phyloP scores from a whole-genome alignment of 2,888 invertebrate species.

The Lasioglossum vierecki region DNA sequence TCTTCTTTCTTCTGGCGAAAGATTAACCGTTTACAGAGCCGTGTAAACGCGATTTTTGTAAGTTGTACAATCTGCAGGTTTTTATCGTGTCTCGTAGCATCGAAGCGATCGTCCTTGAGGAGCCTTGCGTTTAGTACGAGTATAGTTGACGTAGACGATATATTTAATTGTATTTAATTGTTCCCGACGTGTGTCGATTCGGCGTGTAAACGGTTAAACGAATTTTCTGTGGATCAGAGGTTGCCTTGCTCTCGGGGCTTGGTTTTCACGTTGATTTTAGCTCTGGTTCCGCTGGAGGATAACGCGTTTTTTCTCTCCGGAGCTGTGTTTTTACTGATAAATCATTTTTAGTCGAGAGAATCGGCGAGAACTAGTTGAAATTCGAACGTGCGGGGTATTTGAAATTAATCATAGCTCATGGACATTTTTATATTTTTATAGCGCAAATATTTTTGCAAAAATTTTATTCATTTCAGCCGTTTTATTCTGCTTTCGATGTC shows the following conservation, averaged over 20 bases:
- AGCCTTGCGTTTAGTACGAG: not conserved
- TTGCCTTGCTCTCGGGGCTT: constrained; percentile 44
- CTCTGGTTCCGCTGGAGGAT: not conserved
- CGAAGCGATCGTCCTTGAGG: not conserved
- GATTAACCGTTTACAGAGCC: constrained; percentile 6
- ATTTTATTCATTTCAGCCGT: too few relatives aligned
- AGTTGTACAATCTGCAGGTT: not conserved
- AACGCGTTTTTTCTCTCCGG: not conserved
- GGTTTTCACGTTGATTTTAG: not conserved
- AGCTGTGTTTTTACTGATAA: not conserved
- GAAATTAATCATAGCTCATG: not conserved
- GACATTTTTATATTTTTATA: not conserved
- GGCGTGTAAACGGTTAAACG: constrained; percentile 52
- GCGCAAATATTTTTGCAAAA: not conserved
- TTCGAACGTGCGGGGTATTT: not conserved
- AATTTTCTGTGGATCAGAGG: constrained; percentile 11
- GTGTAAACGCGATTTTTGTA: not conserved
- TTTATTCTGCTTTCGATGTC: not conserved
- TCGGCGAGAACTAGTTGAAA: not conserved
- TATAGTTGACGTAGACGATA: constrained; percentile 43
- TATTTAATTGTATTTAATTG: constrained; percentile 53
- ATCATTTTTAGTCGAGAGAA: not conserved
- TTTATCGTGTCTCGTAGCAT: not conserved
- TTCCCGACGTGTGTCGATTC: constrained; percentile 17
- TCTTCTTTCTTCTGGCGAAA: not conserved